phyloP scores from a whole-genome alignment of 2,797 vertebrate species.

The Cryptoprocta ferox region DNA sequence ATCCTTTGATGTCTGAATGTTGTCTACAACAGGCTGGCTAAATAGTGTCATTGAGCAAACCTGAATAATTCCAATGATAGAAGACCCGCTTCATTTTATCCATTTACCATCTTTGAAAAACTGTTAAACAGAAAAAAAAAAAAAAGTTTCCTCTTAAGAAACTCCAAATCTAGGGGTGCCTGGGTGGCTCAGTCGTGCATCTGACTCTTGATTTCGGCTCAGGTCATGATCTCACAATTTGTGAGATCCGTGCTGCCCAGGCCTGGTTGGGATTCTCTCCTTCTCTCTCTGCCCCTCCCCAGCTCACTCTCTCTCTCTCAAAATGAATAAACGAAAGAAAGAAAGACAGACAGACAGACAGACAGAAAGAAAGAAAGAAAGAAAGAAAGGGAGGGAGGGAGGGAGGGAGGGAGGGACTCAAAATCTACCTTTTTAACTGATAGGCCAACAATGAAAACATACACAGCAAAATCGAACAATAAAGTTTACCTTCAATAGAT shows the following conservation, averaged over 20 bases:
- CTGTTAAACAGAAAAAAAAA: neutral
- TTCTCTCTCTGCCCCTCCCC: neutral
- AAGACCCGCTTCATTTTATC: constrained; percentile 2
- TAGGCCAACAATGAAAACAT: neutral
- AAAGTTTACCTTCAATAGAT: constrained; percentile 2
- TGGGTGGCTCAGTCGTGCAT: neutral
- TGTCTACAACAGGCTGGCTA: neutral
- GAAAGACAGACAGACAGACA: neutral
- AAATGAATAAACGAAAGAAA: no score
- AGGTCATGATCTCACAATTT: neutral
- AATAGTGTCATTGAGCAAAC: constrained; percentile 28
- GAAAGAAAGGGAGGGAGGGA: neutral
- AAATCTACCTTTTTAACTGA: neutral
- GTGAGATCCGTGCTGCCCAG: no score
- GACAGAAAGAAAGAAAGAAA: neutral
- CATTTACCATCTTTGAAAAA: neutral
- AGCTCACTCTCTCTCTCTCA: no score
- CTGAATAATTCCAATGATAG: neutral
- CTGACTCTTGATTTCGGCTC: neutral
- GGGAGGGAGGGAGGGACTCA: no score
- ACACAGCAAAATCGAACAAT: constrained; percentile 8
- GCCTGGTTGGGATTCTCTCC: no score
- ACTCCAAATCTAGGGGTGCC: neutral
- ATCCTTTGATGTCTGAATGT: neutral
- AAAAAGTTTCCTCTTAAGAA: neutral